phyloP scores from a whole-genome alignment of 2,888 invertebrate genomes.

The Thysanoteuthis rhombus region DNA sequence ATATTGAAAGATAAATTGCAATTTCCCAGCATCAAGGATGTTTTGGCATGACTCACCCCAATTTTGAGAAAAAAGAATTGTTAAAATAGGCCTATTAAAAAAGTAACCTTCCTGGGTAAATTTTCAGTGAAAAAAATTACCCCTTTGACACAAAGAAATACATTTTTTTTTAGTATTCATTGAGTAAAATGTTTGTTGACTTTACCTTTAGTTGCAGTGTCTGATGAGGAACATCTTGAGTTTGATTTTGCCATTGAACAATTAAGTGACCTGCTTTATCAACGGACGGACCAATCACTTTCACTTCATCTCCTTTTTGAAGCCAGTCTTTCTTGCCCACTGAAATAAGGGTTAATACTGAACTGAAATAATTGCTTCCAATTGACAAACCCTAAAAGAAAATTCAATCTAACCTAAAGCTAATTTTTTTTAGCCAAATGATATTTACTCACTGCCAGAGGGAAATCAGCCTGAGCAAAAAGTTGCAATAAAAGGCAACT shows the following conservation, averaged over 20 bases:
- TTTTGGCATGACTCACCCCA: too few species aligned
- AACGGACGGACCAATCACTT: neutral
- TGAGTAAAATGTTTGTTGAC: neutral
- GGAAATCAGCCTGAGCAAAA: too few species aligned
- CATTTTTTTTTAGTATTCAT: neutral
- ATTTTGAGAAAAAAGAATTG: too few species aligned
- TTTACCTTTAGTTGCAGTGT: neutral
- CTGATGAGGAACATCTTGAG: conserved; percentile 13
- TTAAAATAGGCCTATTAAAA: too few species aligned
- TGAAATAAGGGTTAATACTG: neutral
- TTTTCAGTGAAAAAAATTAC: too few species aligned
- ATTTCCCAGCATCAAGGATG: too few species aligned
- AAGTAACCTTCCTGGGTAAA: too few species aligned
- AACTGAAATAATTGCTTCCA: neutral
- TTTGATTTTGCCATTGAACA: neutral
- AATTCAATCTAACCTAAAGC: too few species aligned
- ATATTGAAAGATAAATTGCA: neutral
- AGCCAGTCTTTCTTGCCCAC: conserved; percentile 19
- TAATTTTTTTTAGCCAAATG: too few species aligned
- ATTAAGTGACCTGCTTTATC: neutral
- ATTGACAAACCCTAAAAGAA: neutral
- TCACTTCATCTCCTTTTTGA: conserved; percentile 20
- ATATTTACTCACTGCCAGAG: too few species aligned
- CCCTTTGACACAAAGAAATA: too few species aligned
- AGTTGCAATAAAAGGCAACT: too few species aligned